Percentiles rank a stretch among this genome's conserved stretches.
Conservation (phyloP, 30 jellyfish, hydroid and myxozoan genomes). For the Catostylus mosaicus region DNA sequence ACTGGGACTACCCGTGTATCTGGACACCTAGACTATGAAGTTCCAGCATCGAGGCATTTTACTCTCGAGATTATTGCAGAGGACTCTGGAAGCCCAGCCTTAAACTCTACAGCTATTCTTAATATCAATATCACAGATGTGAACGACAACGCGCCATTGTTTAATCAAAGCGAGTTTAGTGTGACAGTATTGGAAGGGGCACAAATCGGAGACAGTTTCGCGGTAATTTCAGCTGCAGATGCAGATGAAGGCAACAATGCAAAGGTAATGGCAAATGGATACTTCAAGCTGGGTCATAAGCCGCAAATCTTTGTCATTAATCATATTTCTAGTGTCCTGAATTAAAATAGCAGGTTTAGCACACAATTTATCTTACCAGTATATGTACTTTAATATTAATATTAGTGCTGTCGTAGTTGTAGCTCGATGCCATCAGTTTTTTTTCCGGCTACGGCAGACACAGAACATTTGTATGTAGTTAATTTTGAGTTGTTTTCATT, state of each 20-base stretch:
- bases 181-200: conserved; percentile 67
- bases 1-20: conserved; percentile 75
- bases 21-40: conserved; percentile 61
- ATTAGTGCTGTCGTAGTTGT: too few species aligned
- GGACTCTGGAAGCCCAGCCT: conserved; percentile 72
- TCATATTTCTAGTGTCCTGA: too few species aligned
- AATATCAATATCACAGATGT: conserved; percentile 71
- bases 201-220: conserved; percentile 44
- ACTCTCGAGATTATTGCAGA: conserved; percentile 23
- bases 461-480: too few species aligned
- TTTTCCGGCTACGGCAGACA: too few species aligned
- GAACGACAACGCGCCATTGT: conserved; percentile 90
- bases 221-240: conserved; percentile 70
- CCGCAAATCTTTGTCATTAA: too few species aligned
- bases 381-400: too few species aligned
- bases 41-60: background rate
- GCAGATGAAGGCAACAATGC: conserved; percentile 49
- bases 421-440: too few species aligned
- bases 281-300: too few species aligned
- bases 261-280: conserved; percentile 14
- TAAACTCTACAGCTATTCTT: conserved; percentile 57
- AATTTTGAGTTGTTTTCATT: too few species aligned
- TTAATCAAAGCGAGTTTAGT: conserved; percentile 39
- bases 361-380: too few species aligned
- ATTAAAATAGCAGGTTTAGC: too few species aligned